Evolutionary conservation across 2,797 vertebrate genomes (phyloP), one percentile per base, ranked within the genome.

Genomic region (Phataginus tricuspis): DNA sequence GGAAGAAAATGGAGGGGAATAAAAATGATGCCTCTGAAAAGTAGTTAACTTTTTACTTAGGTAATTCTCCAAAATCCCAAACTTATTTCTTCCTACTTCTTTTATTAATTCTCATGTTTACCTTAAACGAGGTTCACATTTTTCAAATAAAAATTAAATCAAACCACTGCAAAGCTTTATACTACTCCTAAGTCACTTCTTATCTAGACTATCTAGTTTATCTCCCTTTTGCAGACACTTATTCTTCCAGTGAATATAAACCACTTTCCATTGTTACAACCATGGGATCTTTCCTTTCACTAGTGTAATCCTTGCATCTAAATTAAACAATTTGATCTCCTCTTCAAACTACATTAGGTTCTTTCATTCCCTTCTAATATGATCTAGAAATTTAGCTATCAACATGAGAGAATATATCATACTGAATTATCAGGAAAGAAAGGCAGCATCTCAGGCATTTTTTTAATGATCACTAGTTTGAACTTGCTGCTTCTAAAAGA

Each of bases 101-200:
- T 94, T 96, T 82, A 86, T 75, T 75, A 95, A 94, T 71, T 94
- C 34, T 55, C 49, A 66, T 91, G 63, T 96, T 96, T 83, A 96
- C 29, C 42, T 93, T 96, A 92, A 92, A 86, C 21, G 72, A 92
- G 21, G 55, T 37, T 92, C 37, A 93, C 21, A 59, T 49, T 94
- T 97, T 83, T 92, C 69, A 96, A 94, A 86, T 74, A 86, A 95
- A 95, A 96, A 86, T 92, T 91, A 88, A 82, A 74, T 53, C 34
- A 74, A 45, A 83, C 7, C 7, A 74, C 49, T 80, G 77, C 85
- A 95, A 94, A 91, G 71, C 2, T 21, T 59, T 82, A 45, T 42
- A 18, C 29, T 29, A 63, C 16, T 94, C 34, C 63, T 61, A 95
- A 93, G 86, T 7, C 53, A 85, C 23, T 31, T 94, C 49, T 96